Percentiles rank a stretch among this genome's conserved stretches.
phyloP scores from a whole-genome alignment of 2,888 invertebrate species.

The Xestoiulus laeticollis region DNA sequence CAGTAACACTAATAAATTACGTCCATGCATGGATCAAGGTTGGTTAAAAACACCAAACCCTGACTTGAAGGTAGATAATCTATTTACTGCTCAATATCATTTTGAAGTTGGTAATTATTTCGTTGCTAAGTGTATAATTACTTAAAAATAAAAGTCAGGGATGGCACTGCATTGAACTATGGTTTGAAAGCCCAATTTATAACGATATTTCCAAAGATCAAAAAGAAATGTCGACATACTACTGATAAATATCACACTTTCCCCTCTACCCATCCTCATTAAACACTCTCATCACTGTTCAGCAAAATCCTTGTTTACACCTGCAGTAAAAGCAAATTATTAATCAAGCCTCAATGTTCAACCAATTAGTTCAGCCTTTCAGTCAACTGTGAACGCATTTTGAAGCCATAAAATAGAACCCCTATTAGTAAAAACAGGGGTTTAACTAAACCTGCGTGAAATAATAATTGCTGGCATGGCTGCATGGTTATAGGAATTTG shows the following conservation, averaged over 20 bases:
- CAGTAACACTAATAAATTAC: too few species aligned
- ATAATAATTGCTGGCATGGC: neutral
- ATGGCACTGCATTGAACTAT: neutral
- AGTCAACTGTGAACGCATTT: constrained; percentile 44
- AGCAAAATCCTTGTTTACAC: constrained; percentile 15
- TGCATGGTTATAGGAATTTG: neutral
- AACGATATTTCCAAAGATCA: neutral
- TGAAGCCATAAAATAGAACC: neutral
- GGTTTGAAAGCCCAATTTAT: neutral
- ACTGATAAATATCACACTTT: constrained; percentile 8
- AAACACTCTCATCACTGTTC: constrained; percentile 2
- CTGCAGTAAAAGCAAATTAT: constrained; percentile 47
- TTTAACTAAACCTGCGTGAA: neutral
- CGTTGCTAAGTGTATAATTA: too few species aligned
- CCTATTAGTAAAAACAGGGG: neutral
- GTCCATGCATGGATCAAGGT: too few species aligned
- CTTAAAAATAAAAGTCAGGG: neutral
- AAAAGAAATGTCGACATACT: neutral
- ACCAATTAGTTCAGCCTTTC: constrained; percentile 50
- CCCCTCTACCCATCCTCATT: neutral
- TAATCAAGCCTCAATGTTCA: constrained; percentile 39
- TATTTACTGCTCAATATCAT: too few species aligned
- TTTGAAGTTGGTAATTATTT: too few species aligned
- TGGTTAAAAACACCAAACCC: too few species aligned
- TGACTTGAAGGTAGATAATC: too few species aligned